Evolutionary conservation across 1,140 invertebrate genomes (phyloP).

Genomic region (Mya arenaria): DNA sequence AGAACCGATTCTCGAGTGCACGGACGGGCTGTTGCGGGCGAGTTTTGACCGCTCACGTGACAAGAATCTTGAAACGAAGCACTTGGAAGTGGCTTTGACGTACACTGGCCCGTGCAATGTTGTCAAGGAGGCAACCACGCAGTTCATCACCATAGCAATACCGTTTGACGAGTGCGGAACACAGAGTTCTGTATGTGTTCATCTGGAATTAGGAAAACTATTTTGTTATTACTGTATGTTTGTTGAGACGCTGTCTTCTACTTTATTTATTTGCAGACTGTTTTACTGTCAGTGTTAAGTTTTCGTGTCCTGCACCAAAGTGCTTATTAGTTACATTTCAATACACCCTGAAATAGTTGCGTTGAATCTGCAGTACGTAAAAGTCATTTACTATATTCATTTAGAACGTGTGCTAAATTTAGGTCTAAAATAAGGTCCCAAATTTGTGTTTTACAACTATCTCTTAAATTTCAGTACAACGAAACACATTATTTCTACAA

Average conservation of each 20-base stretch:
- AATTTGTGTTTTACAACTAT: too few relatives aligned
- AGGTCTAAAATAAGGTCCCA: too few relatives aligned
- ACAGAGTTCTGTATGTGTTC: slow-evolving; percentile 53
- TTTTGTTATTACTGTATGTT: too few relatives aligned
- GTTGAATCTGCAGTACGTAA: not conserved
- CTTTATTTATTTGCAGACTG: too few relatives aligned
- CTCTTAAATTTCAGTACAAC: slow-evolving; percentile 67
- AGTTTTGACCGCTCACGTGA: slow-evolving; percentile 63
- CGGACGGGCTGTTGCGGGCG: slow-evolving; percentile 55
- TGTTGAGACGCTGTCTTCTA: too few relatives aligned
- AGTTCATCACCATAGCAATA: slow-evolving; percentile 60
- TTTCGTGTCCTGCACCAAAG: too few relatives aligned
- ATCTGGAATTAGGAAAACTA: too few relatives aligned
- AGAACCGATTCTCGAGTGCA: slow-evolving; percentile 60
- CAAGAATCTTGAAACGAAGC: slow-evolving; percentile 62
- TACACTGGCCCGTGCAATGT: slow-evolving; percentile 36
- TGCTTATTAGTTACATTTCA: not conserved
- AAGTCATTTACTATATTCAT: not conserved
- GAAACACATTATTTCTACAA: slow-evolving; percentile 70
- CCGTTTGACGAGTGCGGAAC: slow-evolving; percentile 68
- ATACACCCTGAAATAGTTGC: not conserved
- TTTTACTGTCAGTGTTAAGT: too few relatives aligned
- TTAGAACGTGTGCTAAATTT: too few relatives aligned
- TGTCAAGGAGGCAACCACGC: slow-evolving; percentile 4
- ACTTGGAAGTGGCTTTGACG: slow-evolving; percentile 58